These are phyloP conservation scores for Nothoprocta perdicaria DNA, from an alignment of 2,113 vertebrate species.

Conservation along the genomic window DNA sequence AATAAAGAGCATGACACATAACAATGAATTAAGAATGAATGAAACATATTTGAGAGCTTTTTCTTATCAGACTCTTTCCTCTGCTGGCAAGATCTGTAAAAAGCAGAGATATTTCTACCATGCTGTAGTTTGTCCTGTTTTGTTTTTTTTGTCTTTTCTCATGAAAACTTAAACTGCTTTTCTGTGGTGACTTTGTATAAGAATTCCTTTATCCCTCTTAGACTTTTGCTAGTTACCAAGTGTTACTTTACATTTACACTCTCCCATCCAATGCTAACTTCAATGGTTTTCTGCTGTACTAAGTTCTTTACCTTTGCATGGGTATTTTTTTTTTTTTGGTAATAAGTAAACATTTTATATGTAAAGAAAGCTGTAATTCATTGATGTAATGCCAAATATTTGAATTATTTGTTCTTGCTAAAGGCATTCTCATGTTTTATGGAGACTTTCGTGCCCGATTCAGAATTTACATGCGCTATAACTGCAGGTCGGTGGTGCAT, in stretches of 20 bases:
- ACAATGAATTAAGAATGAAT: not conserved
- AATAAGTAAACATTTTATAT: not conserved
- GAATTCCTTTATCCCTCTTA: not conserved
- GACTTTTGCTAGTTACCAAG: not conserved
- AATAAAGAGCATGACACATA: not conserved
- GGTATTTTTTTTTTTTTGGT: not conserved
- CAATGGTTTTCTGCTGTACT: not conserved
- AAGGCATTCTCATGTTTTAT: not conserved
- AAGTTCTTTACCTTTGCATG: not conserved
- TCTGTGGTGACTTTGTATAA: not conserved
- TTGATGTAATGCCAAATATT: not conserved
- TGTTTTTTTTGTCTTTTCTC: not conserved
- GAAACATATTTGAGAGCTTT: not conserved
- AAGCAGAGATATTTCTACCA: accelerated
- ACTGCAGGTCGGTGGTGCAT: not conserved
- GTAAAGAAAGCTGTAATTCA: not conserved
- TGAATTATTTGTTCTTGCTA: not conserved
- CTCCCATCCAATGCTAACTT: not conserved
- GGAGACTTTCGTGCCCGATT: not conserved
- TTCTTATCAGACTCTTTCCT: not conserved
- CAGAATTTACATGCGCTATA: not conserved
- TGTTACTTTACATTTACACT: not conserved
- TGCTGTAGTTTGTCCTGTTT: not conserved
- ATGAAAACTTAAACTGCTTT: not conserved
- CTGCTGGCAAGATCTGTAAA: accelerated